Evolutionary conservation across 2,797 vertebrate species (phyloP).

Genomic region (Hydrocynus forskahlii): DNA sequence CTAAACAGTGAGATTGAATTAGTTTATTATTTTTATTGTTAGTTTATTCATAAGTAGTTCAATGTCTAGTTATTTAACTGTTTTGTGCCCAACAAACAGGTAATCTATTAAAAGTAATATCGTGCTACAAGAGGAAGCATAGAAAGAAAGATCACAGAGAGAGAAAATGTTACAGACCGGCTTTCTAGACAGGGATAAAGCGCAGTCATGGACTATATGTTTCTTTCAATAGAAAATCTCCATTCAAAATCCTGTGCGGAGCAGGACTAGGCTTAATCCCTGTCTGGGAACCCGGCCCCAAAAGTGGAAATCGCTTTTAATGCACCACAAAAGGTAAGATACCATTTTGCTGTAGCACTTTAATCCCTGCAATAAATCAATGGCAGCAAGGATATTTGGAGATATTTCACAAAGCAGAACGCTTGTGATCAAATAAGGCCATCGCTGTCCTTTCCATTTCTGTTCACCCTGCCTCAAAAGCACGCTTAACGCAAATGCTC

Average conservation of each 20-base stretch:
- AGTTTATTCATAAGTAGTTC: too few species aligned
- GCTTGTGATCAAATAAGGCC: not conserved
- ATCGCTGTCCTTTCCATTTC: not conserved
- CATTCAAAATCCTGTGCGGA: too few species aligned
- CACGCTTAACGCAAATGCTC: not conserved
- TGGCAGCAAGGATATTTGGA: not conserved
- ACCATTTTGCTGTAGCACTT: not conserved
- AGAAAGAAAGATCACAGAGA: not conserved
- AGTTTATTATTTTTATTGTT: too few species aligned
- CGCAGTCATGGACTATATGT: too few species aligned
- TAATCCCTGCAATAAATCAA: conserved; percentile 5
- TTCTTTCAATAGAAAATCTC: too few species aligned
- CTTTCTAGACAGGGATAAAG: too few species aligned
- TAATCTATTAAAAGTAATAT: not conserved
- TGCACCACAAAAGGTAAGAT: not conserved
- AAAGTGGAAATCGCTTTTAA: not conserved
- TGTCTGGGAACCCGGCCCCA: too few species aligned
- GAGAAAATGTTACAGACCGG: too few species aligned
- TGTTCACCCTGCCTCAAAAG: not conserved
- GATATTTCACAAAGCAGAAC: not conserved
- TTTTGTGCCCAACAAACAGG: not conserved
- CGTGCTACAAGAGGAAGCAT: not conserved
- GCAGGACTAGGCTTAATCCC: too few species aligned
- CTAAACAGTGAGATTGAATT: not conserved
- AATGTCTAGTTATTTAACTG: not conserved